Conservation (phyloP, 2,113 vertebrate genomes). For the Epinephelus cyanopodus region DNA sequence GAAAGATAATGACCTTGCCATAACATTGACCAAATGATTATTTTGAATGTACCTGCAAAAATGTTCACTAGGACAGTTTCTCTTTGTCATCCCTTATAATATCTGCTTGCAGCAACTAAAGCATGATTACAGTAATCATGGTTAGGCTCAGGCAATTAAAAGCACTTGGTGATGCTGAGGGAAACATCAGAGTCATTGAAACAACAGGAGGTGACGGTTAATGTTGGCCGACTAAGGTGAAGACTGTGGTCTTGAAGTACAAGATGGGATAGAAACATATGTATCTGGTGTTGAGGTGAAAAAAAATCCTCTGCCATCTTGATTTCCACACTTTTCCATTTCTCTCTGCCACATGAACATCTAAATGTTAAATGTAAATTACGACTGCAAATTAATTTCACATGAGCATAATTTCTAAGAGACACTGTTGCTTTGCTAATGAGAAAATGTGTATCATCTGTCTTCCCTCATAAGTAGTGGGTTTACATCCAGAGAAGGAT, state of each 20-base stretch:
- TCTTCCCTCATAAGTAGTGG: conserved; percentile 25
- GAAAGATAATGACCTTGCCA: neutral
- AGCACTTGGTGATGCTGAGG: no score
- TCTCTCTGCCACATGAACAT: conserved; percentile 1
- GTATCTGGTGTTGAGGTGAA: neutral
- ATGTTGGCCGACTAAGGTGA: no score
- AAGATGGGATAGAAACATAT: no score
- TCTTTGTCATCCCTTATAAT: neutral
- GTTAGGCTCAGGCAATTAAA: no score
- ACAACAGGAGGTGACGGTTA: no score
- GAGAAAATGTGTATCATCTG: conserved; percentile 34
- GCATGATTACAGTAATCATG: no score
- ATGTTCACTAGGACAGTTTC: neutral
- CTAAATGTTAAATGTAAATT: conserved; percentile 20
- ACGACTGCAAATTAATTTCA: conserved; percentile 24
- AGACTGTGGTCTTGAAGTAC: neutral
- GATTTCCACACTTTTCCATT: neutral
- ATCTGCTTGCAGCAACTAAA: neutral
- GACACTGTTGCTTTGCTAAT: conserved; percentile 15
- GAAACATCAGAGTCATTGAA: no score
- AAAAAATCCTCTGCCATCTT: neutral
- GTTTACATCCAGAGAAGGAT: conserved; percentile 25
- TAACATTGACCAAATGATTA: neutral
- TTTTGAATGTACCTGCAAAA: neutral
- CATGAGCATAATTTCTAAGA: conserved; percentile 21